Conservation (phyloP, 2,888 invertebrate species). For the Entomobrya proxima region DNA sequence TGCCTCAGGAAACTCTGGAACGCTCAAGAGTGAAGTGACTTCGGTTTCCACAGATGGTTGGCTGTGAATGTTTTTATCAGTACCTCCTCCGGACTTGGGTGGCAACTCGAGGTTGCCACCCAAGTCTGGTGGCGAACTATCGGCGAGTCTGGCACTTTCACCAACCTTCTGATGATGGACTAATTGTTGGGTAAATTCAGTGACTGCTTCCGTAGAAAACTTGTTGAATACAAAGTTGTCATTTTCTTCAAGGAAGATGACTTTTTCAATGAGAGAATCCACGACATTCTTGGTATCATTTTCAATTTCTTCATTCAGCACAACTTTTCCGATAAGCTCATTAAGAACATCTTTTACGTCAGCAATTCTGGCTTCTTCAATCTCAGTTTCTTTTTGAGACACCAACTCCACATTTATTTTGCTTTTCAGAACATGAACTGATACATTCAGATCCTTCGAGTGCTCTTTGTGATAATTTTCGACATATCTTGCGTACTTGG, state of each 20-base stretch:
- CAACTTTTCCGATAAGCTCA: constrained; percentile 63
- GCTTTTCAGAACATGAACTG: constrained; percentile 71
- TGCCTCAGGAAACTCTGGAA: constrained; percentile 73
- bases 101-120: constrained; percentile 73
- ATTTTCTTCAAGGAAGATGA: constrained; percentile 40
- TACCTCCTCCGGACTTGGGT: constrained; percentile 68
- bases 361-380: constrained; percentile 71
- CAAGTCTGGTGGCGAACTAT: constrained; percentile 68
- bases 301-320: constrained; percentile 59
- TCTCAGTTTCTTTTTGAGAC: constrained; percentile 66
- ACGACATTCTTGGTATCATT: neutral
- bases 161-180: constrained; percentile 20
- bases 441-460: constrained; percentile 56
- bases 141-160: neutral
- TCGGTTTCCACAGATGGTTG: constrained; percentile 33
- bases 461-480: constrained; percentile 74
- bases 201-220: constrained; percentile 43
- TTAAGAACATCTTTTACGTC: constrained; percentile 62
- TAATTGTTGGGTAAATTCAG: constrained; percentile 11
- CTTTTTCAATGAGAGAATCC: constrained; percentile 40
- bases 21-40: constrained; percentile 66
- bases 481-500: constrained; percentile 76
- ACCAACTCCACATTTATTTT: constrained; percentile 71
- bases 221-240: constrained; percentile 59
- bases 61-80: constrained; percentile 50